Conservation (phyloP, 2,888 invertebrate genomes). For the Macrosoma leucophasiata region DNA sequence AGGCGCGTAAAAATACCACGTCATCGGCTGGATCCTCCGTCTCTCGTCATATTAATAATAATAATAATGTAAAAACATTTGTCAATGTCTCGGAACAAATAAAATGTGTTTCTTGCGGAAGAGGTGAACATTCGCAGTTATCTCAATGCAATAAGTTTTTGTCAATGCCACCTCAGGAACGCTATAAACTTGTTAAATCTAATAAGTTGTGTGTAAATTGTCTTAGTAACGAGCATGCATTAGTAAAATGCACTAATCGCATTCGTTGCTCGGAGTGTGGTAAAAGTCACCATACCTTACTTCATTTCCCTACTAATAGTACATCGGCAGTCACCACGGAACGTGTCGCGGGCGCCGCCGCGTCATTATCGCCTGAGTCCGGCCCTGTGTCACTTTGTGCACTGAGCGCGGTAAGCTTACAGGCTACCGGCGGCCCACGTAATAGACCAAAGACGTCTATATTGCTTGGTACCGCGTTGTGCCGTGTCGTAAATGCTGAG, state of each 20-base stretch:
- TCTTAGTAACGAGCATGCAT: too few relatives aligned
- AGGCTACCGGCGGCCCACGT: too few relatives aligned
- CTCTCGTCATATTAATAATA: slow-evolving; percentile 4
- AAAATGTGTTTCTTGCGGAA: slow-evolving; percentile 6
- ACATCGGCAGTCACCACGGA: too few relatives aligned
- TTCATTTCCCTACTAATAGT: too few relatives aligned
- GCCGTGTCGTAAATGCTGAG: slow-evolving; percentile 2
- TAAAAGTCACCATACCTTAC: too few relatives aligned
- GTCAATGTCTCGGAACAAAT: slow-evolving; percentile 1
- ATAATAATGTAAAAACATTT: slow-evolving; percentile 3
- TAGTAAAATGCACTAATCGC: too few relatives aligned
- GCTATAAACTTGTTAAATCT: slow-evolving; percentile 3
- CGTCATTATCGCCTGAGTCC: not conserved
- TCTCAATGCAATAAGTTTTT: slow-evolving; percentile 5
- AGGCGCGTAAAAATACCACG: not conserved
- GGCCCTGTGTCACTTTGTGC: too few relatives aligned
- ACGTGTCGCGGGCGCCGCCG: not conserved
- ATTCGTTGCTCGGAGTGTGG: too few relatives aligned
- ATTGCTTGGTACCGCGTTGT: slow-evolving; percentile 5
- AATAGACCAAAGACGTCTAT: too few relatives aligned
- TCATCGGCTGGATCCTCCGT: too few relatives aligned
- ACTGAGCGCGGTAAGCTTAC: too few relatives aligned
- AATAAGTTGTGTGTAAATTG: slow-evolving; percentile 4
- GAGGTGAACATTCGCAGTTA: slow-evolving; percentile 6
- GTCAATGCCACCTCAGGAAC: slow-evolving; percentile 2